phyloP scores from a whole-genome alignment of 2,797 vertebrate species.

The Trichosurus vulpecula region DNA sequence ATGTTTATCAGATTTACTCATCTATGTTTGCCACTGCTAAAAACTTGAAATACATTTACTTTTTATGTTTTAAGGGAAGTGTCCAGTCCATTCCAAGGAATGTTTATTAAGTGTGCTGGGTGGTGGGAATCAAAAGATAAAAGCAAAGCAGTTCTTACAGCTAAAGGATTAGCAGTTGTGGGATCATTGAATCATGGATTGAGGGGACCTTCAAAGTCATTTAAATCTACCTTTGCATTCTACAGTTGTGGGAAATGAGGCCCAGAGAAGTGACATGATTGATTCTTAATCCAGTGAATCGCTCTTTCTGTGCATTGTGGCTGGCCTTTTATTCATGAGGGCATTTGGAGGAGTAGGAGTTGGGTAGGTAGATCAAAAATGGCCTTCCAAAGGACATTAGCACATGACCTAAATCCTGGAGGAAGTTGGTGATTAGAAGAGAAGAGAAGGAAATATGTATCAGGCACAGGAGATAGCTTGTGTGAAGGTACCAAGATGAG shows the following conservation, averaged over 20 bases:
- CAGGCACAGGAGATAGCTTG: background rate
- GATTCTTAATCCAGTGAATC: background rate
- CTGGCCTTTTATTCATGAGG: background rate
- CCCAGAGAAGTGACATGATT: background rate
- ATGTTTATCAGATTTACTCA: background rate
- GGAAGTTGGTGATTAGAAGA: background rate
- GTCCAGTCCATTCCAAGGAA: background rate
- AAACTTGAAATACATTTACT: background rate
- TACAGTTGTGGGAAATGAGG: background rate
- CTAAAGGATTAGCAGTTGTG: background rate
- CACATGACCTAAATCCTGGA: background rate
- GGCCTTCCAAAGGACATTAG: background rate
- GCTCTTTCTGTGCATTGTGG: background rate
- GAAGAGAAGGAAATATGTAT: background rate
- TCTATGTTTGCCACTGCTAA: background rate
- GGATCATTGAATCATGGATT: background rate
- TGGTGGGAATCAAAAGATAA: background rate
- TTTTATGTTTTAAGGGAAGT: background rate
- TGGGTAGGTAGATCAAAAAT: background rate
- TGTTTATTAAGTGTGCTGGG: background rate
- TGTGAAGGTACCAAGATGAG: background rate
- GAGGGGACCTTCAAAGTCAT: background rate
- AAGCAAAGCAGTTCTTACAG: background rate
- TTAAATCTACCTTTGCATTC: background rate
- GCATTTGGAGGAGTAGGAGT: background rate